Evolutionary conservation across 2,888 invertebrate genomes (phyloP), one percentile per base, ranked within the genome.

Genomic region (Cenopis cana): DNA sequence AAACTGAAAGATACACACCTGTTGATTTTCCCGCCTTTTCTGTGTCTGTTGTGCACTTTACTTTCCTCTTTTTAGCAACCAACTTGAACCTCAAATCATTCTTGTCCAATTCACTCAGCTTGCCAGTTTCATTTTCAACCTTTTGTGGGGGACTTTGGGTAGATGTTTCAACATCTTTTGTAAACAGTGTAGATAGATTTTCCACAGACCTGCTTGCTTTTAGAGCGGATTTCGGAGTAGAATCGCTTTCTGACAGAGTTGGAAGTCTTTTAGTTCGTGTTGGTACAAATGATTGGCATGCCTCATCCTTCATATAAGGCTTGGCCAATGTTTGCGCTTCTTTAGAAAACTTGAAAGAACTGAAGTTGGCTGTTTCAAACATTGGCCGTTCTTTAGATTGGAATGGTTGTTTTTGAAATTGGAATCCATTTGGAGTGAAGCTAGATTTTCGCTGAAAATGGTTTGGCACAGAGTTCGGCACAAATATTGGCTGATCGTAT

Each of bases 21-120:
- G 10, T 9, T 72, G 33, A 46, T 46, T 54, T 59, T 5, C 18
- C 17, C 1, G 41, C 12, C n/a, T 60, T 65, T 5, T 17, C 24
- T 0, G n/a, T 3, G 17, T 24, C 60, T 9, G 10, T 24, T 5
- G 59, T 41, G 12, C 18, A 56, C 41, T 46, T 38, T 17, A 59
- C 50, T 36, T 79, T 84, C 64, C 75, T 79, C 64, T 78, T 79
- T 67, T 84, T 87, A 3, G 82, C 81, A 33, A 81, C 50, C 54
- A 89, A 73, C 0, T 81, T n/a, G 17, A 76, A 76, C 71, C 89
- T 80, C 33, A 89, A 78, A 76, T 89, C 88, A 68, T 72, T 75
- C 3, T 72, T 71, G 2, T 77, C 75, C 2, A 86, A 74, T 14
- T 49, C 38, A 11, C 9, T 41, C 10, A 67, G 46, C 10, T 50